These are phyloP conservation scores for Antitype chi DNA, from an alignment of 2,888 invertebrate species.

Conservation along the genomic window DNA sequence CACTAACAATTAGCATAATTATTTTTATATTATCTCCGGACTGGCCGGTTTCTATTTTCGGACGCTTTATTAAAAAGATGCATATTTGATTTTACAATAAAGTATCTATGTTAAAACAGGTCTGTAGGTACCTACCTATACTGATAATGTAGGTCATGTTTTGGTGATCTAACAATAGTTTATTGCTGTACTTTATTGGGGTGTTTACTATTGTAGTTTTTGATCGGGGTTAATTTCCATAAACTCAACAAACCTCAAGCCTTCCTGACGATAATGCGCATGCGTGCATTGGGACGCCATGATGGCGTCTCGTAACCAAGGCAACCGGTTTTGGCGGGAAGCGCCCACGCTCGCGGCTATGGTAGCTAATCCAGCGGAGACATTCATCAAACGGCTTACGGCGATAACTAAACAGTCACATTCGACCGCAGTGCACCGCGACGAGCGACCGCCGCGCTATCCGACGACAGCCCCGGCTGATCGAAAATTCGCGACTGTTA, in stretches of 20 bases:
- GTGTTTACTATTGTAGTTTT: too few species aligned
- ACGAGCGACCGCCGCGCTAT: conserved; percentile 82
- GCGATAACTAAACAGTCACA: conserved; percentile 70
- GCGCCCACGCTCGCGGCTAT: conserved; percentile 75
- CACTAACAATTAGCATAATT: too few species aligned
- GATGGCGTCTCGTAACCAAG: conserved; percentile 81
- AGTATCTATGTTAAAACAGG: not conserved
- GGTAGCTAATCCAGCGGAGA: conserved; percentile 63
- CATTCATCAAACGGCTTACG: conserved; percentile 59
- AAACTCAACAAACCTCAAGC: conserved; percentile 15
- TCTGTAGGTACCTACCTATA: not conserved
- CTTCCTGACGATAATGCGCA: conserved; percentile 38
- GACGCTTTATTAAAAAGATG: too few species aligned
- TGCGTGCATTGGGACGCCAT: conserved; percentile 60
- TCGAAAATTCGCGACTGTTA: conserved; percentile 80
- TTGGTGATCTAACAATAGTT: conserved; percentile 20
- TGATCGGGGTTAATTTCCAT: conserved; percentile 22
- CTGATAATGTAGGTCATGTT: conserved; percentile 9
- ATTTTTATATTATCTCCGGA: too few species aligned
- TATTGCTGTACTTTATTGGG: conserved; percentile 20
- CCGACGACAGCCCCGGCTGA: conserved; percentile 87
- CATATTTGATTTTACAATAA: too few species aligned
- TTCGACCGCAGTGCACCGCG: conserved; percentile 90
- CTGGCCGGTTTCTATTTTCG: too few species aligned
- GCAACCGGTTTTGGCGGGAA: conserved; percentile 88